Base-by-base conservation (phyloP, 2,113 vertebrate genomes). In the Macquaria ambigua region DNA sequence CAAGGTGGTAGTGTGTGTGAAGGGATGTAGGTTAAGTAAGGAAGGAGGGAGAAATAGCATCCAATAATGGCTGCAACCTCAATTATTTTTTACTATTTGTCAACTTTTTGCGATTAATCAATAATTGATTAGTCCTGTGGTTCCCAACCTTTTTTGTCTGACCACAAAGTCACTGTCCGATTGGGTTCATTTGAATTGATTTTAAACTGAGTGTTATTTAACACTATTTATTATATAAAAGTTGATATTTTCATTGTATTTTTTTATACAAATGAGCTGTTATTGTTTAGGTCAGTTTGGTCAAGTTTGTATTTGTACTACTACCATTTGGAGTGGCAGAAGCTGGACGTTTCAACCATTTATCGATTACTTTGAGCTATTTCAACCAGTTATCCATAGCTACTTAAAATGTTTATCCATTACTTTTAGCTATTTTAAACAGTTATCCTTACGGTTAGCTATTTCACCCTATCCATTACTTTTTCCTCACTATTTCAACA, bases 1-100 rank as follows among this genome's bases (percentile, higher is more conserved):
- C 87, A 89, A 84, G 16, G 79, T 84, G 64, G 41, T 39, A 59
- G 69, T 89, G 79, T 83, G 56, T 37, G 23, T 31, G 8, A 25
- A 23, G 12, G 23, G 1, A 1, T 21, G 46, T 7, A 59, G 59
- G 53, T 50, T 48, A 37, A 66, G 23, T 23, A 34, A 62, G 56
- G 21, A 28, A 73, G 14, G 59, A n/a, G 52, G 55, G 15, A 41
- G 16, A 6, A n/a, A 64, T 3, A 2, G 20, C 9, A n/a, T 67
- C n/a, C 10, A 25, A 52, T 52, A 15, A 55, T 4, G n/a, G 58
- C 25, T 37, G 15, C 16, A 79, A 67, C 59, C 16, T 52, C 31
- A 39, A 56, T 72, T 68, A 61, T 64, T 59, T 48, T 64, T 55
- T 3, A 55, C 0, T 2, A 41, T 31, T 46, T 61, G 6, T 37